Evolutionary conservation across 1,140 invertebrate genomes (phyloP), one percentile per base, ranked within the genome.

Genomic region (Formica selysi): DNA sequence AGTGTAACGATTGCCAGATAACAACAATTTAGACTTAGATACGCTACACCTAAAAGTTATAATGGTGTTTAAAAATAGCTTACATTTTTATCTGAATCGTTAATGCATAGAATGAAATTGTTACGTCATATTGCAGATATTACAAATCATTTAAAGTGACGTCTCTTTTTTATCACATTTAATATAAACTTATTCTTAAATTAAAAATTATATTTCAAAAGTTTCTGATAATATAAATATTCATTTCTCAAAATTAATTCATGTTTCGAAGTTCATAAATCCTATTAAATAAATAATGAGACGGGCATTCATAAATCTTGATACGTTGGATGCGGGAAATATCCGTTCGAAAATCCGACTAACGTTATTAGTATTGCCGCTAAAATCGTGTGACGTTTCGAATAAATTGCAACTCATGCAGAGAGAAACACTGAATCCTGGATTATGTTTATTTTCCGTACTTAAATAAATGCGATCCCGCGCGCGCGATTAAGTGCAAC

Each of bases 11-110:
- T 51, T 59, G 22, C 70, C n/a, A 76, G 59, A 85, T 85, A 85
- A 85, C 44, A 62, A 71, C 79, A 36, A 73, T 83, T 73, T 73
- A 73, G 67, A 83, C 67, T 74, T 76, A 41, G 79, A 51, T 81
- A 19, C 48, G 22, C 26, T 80, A 54, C 6, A 51, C 11, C 51
- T 61, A 41, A 32, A 78, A 78, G 19, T 78, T 78, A 32, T 65
- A 51, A 78, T 19, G 38, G n/a, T 26, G 10, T 48, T 2, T 16
- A 29, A 22, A 48, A 48, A 13, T 29, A 32, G 10, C 32, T 48
- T 65, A 65, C 6, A 32, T 48, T 65, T 65, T 78, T 65, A 32
- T 32, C 13, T 5, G 5, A 7, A 57, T 3, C 13, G 19, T 76
- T 76, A 62, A 76, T n/a, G 13, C 32, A 16, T 59, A 10, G n/a